Evolutionary conservation across 2,888 invertebrate genomes (phyloP), one percentile per base, ranked within the genome.

Genomic region (Pammene fasciana): DNA sequence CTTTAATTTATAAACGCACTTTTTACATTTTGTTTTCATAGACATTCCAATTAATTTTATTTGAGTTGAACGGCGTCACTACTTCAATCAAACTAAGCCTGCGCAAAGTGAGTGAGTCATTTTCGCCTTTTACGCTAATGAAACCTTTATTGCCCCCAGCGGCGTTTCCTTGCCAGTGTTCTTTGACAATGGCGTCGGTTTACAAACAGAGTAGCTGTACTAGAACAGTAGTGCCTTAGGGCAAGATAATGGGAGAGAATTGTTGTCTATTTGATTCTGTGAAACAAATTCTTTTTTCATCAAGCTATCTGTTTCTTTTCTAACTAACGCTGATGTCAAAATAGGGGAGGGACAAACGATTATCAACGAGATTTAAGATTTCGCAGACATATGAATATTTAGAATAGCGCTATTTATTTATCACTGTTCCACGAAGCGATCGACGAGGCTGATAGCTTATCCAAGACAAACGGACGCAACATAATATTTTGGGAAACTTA

Each of bases 121-220:
- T 79, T 77, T 75, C 67, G 72, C 77, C 80, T 83, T 84, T 84
- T 78, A 81, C 78, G 74, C 75, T 82, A 82, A 85, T 85, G 78
- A 81, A 82, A 78, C 73, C 56, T 74, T 76, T 71, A 70, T 60
- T 65, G 54, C 68, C 75, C 75, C 74, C 76, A 74, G 73, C 74
- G 74, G 73, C 62, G 38, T 71, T 76, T 78, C 67, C 52, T 64
- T 64, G 52, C 45, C 57, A 46, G 11, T 71, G 55, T 67, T 64
- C 59, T 67, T 71, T 54, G 60, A 65, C 61, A 70, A 56, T 45
- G 52, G 43, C 59, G 36, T 52, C 41, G 14, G 54, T 65, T 65
- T 45, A 46, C 36, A 67, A 41, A 57, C 26, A 11, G 26, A 14
- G 38, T 18, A 38, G 7, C 38, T 46, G 50, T 61, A 48, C 11